These are phyloP conservation scores for Dicranocentrus wangi DNA, from an alignment of 2,888 invertebrate species.

Conservation along the genomic window DNA sequence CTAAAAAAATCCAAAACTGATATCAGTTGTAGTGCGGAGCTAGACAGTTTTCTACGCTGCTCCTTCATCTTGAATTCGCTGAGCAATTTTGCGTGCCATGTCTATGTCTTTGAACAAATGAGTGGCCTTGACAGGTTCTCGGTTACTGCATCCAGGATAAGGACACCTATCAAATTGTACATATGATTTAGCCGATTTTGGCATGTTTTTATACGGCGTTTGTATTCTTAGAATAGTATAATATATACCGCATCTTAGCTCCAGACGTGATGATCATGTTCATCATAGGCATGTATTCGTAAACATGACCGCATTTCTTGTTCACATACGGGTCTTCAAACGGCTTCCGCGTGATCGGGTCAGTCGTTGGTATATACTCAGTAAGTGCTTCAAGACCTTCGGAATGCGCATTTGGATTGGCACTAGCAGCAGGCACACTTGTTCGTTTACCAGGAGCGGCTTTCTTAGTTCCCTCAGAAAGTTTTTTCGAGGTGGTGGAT, in stretches of 20 bases:
- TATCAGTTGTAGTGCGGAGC: too few relatives aligned
- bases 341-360: conserved; percentile 54
- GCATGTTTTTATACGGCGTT: too few relatives aligned
- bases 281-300: conserved; percentile 60
- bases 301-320: conserved; percentile 65
- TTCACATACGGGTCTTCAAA: conserved; percentile 61
- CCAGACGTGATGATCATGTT: conserved; percentile 27
- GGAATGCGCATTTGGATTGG: neutral
- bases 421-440: neutral
- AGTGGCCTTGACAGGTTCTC: conserved; percentile 5
- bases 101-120: conserved; percentile 49
- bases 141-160: conserved; percentile 52
- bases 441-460: neutral
- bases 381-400: conserved; percentile 18
- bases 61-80: conserved; percentile 28
- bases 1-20: too few relatives aligned
- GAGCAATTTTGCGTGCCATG: conserved; percentile 37
- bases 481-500: neutral
- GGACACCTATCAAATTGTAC: conserved; percentile 57
- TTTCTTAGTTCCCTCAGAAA: neutral
- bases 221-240: too few relatives aligned
- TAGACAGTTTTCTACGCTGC: neutral
- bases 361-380: conserved; percentile 47
- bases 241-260: neutral
- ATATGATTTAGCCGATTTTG: neutral